Evolutionary conservation across 2,113 vertebrate species (phyloP), one percentile per base, ranked within the genome.

Genomic region (Tautogolabrus adspersus): DNA sequence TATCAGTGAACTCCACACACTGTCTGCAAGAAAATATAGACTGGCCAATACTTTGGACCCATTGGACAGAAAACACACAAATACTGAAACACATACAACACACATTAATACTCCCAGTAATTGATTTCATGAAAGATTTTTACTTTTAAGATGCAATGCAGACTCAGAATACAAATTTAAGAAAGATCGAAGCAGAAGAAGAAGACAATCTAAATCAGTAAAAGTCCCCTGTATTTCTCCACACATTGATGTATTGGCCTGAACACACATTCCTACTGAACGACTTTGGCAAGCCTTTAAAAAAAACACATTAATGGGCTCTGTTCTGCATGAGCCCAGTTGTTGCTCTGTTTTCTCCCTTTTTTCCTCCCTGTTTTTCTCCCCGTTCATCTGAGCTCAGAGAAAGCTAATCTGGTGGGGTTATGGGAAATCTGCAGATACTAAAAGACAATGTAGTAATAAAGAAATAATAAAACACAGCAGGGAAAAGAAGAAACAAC

Each of bases 221-320:
- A 79, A 81, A 82, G 55, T 77, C 71, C 60, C 79, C 67, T 77
- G 66, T 30, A 57, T 78, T 83, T 90, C 90, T 88, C 76, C 79
- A 76, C 85, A 87, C 71, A 84, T 42, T 91, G 78, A 82, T 69
- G 78, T 73, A 59, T 73, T 93, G 93, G 88, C 88, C 75, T 55
- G 61, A 87, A 82, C 73, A 75, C 64, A 78, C 90, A 92, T 93
- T 93, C 90, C 91, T 90, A 37, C 79, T 84, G 71, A 89, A 88
- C 44, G 65, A 91, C 84, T 93, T 88, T 94, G 93, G 93, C 91
- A 90, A 84, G 60, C 62, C 79, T 86, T 92, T 87, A 84, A 89
- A 89, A 34, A 86, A 91, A 85, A 80, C 77, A 88, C 80, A 93
- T 92, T 90, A 90, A 91, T 91, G 69, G 64, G 54, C 84, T 84